A percentile compares a stretch with the other conserved stretches of the same genome.
Conservation (phyloP, 2,113 vertebrate genomes). For the Salvelinus sp. region DNA sequence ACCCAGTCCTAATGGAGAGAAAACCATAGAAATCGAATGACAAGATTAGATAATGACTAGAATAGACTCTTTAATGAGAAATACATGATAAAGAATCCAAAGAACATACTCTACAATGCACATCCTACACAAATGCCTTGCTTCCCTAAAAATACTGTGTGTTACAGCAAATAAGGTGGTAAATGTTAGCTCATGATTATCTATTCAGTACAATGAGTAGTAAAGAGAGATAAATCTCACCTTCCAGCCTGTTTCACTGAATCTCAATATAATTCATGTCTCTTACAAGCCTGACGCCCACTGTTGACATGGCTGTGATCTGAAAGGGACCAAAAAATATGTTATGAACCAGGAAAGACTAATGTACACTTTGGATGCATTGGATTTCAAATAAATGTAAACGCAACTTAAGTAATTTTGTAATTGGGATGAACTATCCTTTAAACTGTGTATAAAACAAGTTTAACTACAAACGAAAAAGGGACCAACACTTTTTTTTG, state of each 20-base stretch:
- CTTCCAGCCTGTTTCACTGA: constrained; percentile 97
- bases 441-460: background rate
- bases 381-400: background rate
- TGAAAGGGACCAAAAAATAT: constrained; percentile 49
- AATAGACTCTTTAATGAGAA: background rate
- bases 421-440: background rate
- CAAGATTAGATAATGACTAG: background rate
- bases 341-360: background rate
- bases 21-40: background rate
- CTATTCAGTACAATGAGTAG: background rate
- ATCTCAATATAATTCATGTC: constrained; percentile 94
- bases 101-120: background rate
- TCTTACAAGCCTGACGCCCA: constrained; percentile 81
- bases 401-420: background rate
- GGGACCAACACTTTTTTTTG: too few species aligned
- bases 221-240: constrained; percentile 59
- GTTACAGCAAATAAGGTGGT: background rate
- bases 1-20: constrained; percentile 87
- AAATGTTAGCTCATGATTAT: background rate
- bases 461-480: background rate
- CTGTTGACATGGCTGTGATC: constrained; percentile 72
- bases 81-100: too few species aligned
- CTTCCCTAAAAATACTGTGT: background rate
- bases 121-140: background rate
- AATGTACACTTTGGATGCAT: background rate